These are phyloP conservation scores for Anomalospiza imberbis DNA, from an alignment of 2,797 vertebrate species.

Conservation along the genomic window DNA sequence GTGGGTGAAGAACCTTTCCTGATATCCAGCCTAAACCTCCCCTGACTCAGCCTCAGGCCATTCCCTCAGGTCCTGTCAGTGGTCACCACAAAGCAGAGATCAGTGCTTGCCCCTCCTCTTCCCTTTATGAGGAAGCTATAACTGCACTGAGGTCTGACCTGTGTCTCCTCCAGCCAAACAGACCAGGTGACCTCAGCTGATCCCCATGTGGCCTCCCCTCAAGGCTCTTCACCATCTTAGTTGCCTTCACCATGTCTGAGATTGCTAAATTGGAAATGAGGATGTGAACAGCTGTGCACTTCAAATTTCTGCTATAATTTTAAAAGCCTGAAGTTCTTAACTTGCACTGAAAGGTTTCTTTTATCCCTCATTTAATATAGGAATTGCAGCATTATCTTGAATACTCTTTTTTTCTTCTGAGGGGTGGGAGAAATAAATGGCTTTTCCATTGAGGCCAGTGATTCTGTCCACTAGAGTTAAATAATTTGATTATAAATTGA, in stretches of 20 bases:
- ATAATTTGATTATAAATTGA: conserved; percentile 67
- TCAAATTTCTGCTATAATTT: neutral
- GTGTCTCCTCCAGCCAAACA: neutral
- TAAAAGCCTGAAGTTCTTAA: neutral
- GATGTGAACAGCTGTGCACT: neutral
- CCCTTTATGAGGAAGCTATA: neutral
- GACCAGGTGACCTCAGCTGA: neutral
- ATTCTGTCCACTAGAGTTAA: conserved; percentile 57
- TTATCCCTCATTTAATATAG: conserved; percentile 9
- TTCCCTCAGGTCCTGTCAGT: neutral
- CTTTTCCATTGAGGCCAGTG: conserved; percentile 20
- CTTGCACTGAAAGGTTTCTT: neutral
- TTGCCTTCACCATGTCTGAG: neutral
- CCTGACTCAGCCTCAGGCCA: neutral
- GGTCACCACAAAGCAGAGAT: neutral
- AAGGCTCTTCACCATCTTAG: neutral
- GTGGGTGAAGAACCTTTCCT: neutral
- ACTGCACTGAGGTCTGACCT: neutral
- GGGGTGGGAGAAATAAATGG: neutral
- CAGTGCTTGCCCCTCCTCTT: neutral
- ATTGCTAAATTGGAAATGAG: neutral
- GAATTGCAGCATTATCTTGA: neutral
- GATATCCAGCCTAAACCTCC: neutral
- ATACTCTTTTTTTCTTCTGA: neutral
- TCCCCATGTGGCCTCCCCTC: neutral